Evolutionary conservation across 1,140 invertebrate species (phyloP).

Genomic region (Lordiphosa collinella): DNA sequence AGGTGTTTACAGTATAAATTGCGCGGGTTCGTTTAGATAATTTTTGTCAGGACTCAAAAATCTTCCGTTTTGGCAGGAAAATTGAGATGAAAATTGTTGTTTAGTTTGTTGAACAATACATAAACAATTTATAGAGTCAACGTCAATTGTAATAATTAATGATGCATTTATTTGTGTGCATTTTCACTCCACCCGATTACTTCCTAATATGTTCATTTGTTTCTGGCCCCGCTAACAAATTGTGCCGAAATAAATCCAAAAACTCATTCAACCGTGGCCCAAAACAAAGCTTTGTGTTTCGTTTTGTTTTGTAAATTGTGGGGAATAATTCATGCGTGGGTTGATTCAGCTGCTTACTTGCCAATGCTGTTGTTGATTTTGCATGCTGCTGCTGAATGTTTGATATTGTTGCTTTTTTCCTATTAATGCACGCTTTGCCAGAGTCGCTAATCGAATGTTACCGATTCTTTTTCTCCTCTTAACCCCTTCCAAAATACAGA

Average conservation of each 20-base stretch:
- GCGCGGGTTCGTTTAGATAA: too few relatives aligned
- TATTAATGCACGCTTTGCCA: slow-evolving; percentile 15
- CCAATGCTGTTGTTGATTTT: neutral
- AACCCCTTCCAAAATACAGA: slow-evolving; percentile 30
- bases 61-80: too few relatives aligned
- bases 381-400: slow-evolving; percentile 6
- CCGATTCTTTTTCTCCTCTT: slow-evolving; percentile 30
- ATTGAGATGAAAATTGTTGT: neutral
- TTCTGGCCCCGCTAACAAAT: neutral
- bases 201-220: slow-evolving; percentile 1
- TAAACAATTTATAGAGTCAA: slow-evolving; percentile 2
- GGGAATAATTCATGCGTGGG: slow-evolving; percentile 18
- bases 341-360: neutral
- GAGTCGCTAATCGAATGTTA: slow-evolving; percentile 52
- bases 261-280: slow-evolving; percentile 26
- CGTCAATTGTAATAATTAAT: slow-evolving; percentile 31
- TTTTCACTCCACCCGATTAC: slow-evolving; percentile 8
- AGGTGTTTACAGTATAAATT: too few relatives aligned
- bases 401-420: neutral
- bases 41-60: too few relatives aligned
- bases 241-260: slow-evolving; percentile 18
- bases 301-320: slow-evolving; percentile 14
- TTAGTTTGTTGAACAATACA: neutral
- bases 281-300: slow-evolving; percentile 17
- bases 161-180: slow-evolving; percentile 32